A percentile compares a stretch with the other conserved stretches of the same genome.
phyloP scores from a whole-genome alignment of 2,797 vertebrate genomes.

The Cephalopachus bancanus region DNA sequence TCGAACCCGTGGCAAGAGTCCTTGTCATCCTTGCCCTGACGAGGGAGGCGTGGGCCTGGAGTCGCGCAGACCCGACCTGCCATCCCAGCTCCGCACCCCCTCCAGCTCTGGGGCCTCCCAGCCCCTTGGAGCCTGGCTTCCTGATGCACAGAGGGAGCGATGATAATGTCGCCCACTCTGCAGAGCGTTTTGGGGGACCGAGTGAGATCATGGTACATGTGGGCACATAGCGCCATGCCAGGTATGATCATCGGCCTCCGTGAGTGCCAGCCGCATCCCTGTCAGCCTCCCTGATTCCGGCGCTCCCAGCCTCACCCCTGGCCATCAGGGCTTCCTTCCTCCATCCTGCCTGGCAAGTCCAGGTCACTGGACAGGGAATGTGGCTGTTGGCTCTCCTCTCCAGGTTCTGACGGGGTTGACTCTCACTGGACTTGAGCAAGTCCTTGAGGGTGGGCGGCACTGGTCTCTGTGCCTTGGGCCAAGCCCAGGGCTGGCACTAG shows the following conservation, averaged over 20 bases:
- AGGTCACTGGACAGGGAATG: no score
- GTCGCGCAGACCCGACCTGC: neutral
- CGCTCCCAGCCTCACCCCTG: neutral
- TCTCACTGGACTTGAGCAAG: neutral
- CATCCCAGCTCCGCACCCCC: neutral
- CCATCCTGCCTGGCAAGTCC: accelerated
- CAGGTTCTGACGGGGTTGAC: accelerated
- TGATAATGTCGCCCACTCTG: no score
- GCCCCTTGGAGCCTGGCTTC: neutral
- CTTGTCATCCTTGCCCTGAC: accelerated
- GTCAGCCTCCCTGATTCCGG: neutral
- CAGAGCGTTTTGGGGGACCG: neutral
- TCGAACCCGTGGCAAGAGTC: neutral
- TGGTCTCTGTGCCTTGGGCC: neutral
- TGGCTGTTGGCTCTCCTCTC: no score
- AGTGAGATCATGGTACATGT: neutral
- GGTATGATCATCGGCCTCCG: neutral
- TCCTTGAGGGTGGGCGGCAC: neutral
- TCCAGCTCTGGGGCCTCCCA: neutral
- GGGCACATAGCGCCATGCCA: accelerated
- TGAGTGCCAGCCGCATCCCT: no score
- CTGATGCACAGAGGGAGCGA: accelerated
- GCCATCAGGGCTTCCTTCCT: accelerated
- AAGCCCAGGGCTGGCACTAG: neutral
- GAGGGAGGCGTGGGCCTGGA: accelerated